phyloP scores from a whole-genome alignment of 2,113 vertebrate species.

The Rutilus rutilus region DNA sequence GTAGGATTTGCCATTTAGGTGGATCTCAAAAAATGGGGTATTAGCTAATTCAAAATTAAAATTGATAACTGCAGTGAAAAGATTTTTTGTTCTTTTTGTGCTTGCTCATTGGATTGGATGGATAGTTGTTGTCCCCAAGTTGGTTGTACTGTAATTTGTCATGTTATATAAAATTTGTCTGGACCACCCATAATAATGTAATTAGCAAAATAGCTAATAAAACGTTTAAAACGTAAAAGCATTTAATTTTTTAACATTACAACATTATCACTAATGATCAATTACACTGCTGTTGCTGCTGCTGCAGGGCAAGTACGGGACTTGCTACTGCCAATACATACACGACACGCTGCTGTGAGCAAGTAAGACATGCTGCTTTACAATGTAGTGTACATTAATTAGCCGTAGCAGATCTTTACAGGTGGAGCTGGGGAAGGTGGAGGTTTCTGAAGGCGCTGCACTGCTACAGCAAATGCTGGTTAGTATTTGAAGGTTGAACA shows the following conservation, averaged over 20 bases:
- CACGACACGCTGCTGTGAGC: too few species aligned
- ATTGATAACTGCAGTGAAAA: not conserved
- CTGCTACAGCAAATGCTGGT: too few species aligned
- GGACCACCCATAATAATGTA: not conserved
- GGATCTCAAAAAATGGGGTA: not conserved
- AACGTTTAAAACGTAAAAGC: too few species aligned
- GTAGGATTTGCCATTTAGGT: conserved; percentile 4
- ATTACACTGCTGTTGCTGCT: not conserved
- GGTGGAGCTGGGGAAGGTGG: too few species aligned
- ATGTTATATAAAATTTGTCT: not conserved
- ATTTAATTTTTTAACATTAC: not conserved
- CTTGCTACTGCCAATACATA: too few species aligned
- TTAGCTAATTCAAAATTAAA: not conserved
- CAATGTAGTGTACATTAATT: too few species aligned
- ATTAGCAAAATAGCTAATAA: not conserved
- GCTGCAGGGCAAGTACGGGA: too few species aligned
- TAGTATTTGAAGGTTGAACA: too few species aligned
- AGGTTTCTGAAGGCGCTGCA: too few species aligned
- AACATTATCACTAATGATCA: not conserved
- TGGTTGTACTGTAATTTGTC: not conserved
- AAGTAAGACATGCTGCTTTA: too few species aligned
- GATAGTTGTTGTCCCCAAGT: not conserved
- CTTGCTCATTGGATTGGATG: not conserved
- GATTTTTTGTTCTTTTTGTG: not conserved
- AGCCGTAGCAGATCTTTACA: too few species aligned